Conservation (phyloP, 2,797 vertebrate genomes). For the Anolis apletophallus region DNA sequence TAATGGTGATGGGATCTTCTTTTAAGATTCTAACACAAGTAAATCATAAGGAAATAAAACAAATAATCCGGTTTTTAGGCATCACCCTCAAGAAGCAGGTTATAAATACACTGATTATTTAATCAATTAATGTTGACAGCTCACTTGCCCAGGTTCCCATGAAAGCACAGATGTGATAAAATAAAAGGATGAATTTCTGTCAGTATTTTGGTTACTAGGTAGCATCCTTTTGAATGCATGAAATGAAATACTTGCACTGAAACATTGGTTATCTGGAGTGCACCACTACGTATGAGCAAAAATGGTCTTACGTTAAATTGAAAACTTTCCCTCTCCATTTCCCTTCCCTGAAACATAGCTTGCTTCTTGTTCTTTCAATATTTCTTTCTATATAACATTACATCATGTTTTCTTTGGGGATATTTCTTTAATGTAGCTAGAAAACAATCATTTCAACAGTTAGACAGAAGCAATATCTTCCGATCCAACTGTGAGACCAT, state of each 20-base stretch:
- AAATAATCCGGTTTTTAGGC: too few relatives aligned
- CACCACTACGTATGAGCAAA: not conserved
- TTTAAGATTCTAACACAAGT: too few relatives aligned
- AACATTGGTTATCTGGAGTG: not conserved
- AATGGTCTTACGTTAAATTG: slow-evolving; percentile 1
- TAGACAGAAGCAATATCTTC: not conserved
- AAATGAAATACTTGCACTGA: not conserved
- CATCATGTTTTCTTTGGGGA: not conserved
- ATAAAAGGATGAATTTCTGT: not conserved
- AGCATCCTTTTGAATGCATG: not conserved
- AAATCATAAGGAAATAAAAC: too few relatives aligned
- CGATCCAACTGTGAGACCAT: not conserved
- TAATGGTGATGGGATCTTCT: too few relatives aligned
- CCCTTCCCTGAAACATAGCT: slow-evolving; percentile 22
- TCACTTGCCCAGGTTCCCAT: too few relatives aligned
- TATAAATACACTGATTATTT: too few relatives aligned
- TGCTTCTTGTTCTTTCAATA: slow-evolving; percentile 27
- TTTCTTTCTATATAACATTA: not conserved
- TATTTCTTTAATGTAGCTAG: not conserved
- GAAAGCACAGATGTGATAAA: not conserved
- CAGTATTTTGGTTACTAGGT: not conserved
- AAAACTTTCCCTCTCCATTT: not conserved
- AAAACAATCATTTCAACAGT: not conserved
- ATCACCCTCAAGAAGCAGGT: too few relatives aligned
- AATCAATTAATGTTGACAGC: too few relatives aligned